Evolutionary conservation across 2,797 vertebrate genomes (phyloP), one percentile per base, ranked within the genome.

Genomic region (Pelochelys cantorii): DNA sequence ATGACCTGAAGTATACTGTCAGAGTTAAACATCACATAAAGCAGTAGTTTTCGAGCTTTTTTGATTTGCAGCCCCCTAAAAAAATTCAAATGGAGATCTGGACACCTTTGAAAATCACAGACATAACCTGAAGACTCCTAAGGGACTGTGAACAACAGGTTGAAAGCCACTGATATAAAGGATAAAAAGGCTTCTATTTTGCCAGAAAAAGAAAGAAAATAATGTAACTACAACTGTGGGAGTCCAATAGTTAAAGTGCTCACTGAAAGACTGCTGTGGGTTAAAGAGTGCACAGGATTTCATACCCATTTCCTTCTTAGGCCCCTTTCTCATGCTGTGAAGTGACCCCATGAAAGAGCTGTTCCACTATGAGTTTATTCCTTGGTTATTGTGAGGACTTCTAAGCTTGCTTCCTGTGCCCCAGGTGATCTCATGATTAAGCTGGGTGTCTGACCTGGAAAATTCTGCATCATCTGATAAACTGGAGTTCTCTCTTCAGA

Each of bases 401-500:
- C 87, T 78, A 90, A 87, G 85, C 88, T 96, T 96, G 93, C 94
- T 96, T 96, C 95, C 94, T 95, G 92, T 15, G 29, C 62, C 90
- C 87, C 27, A 54, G 79, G 75, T 92, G 90, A 92, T 94, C 79
- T 88, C 81, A 92, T 42, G 68, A 96, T 94, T 95, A 91, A 95
- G 94, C 65, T 95, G 90, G 86, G 95, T 95, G 94, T 92, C 37
- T 96, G 93, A 96, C 90, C 94, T 94, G 96, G 95, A 96, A 96
- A 94, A 95, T 74, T 95, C 93, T 95, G 95, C 88, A 83, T 92
- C 92, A 92, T 94, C 86, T 93, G 92, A 90, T 94, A 96, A 96
- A 86, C 92, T 54, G 86, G 22, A 93, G 90, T 95, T 97, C 82
- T 90, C 84, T 90, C 92, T 89, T 94, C 87, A 93, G 85, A 96